phyloP scores from a whole-genome alignment of 64 coral and sea anemone genomes.

The Astreopora myriophthalma region DNA sequence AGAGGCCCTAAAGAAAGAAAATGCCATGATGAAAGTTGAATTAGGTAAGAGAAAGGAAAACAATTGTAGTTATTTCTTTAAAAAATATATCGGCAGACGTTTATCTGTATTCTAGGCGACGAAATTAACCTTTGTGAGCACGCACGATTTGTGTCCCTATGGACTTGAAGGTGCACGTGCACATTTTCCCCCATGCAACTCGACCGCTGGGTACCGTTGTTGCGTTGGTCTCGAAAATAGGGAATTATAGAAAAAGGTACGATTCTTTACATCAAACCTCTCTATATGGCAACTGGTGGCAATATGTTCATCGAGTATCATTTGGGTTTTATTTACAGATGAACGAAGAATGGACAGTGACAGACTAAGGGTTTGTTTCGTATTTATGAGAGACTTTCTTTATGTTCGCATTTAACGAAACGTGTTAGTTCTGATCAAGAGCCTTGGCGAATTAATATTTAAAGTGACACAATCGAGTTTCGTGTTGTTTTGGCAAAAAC shows the following conservation, averaged over 20 bases:
- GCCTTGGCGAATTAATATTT: too few relatives aligned
- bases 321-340: slow-evolving; percentile 64
- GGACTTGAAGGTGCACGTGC: too few relatives aligned
- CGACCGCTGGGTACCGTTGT: too few relatives aligned
- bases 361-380: slow-evolving; percentile 74
- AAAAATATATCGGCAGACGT: background rate
- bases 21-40: slow-evolving; percentile 32
- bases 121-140: too few relatives aligned
- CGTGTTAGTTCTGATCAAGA: too few relatives aligned
- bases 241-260: too few relatives aligned
- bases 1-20: slow-evolving; percentile 57
- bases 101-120: background rate
- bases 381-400: background rate
- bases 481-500: background rate
- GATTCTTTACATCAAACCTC: too few relatives aligned
- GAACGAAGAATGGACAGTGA: slow-evolving; percentile 91
- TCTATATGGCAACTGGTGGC: too few relatives aligned
- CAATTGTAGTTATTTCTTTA: background rate
- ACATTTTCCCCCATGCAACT: too few relatives aligned
- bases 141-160: too few relatives aligned
- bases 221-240: too few relatives aligned
- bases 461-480: too few relatives aligned
- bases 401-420: background rate
- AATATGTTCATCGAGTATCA: background rate
- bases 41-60: slow-evolving; percentile 16